Percentiles rank a stretch among this genome's conserved stretches.
These are phyloP conservation scores for Oryzias sinensis DNA, from an alignment of 2,797 vertebrate species.

Conservation along the genomic window DNA sequence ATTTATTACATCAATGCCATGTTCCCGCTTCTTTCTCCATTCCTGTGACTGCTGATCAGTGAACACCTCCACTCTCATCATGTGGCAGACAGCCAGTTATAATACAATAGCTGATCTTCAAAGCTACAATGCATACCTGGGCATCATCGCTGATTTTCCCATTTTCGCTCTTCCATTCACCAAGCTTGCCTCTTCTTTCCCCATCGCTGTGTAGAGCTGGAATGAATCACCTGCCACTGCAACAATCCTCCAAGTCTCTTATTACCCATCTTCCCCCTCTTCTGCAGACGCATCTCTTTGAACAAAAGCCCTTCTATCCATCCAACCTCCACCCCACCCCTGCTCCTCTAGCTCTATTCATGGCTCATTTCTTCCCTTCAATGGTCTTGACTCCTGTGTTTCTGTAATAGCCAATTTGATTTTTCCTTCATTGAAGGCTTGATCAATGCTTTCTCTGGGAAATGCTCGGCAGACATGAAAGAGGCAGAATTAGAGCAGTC, in stretches of 20 bases:
- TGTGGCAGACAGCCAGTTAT: slow-evolving; percentile 66
- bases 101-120: slow-evolving; percentile 57
- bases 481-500: slow-evolving; percentile 50
- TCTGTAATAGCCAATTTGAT: slow-evolving; percentile 76
- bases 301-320: slow-evolving; percentile 60
- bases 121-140: slow-evolving; percentile 51
- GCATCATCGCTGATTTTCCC: slow-evolving; percentile 52
- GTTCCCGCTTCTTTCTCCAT: slow-evolving; percentile 31
- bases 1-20: slow-evolving; percentile 30
- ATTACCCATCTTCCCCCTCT: slow-evolving; percentile 65
- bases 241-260: slow-evolving; percentile 72
- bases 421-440: slow-evolving; percentile 72
- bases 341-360: slow-evolving; percentile 61
- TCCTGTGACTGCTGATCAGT: slow-evolving; percentile 34
- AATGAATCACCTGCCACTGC: slow-evolving; percentile 71
- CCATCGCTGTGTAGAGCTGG: slow-evolving; percentile 53
- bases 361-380: slow-evolving; percentile 72
- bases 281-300: slow-evolving; percentile 60
- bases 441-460: slow-evolving; percentile 71
- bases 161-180: slow-evolving; percentile 56
- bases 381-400: slow-evolving; percentile 67
- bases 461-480: slow-evolving; percentile 59
- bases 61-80: slow-evolving; percentile 51
- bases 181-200: slow-evolving; percentile 54
- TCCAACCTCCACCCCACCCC: slow-evolving; percentile 45